Evolutionary conservation across 2,113 vertebrate species (phyloP), one percentile per base, ranked within the genome.

Genomic region (Psittacus erithacus): DNA sequence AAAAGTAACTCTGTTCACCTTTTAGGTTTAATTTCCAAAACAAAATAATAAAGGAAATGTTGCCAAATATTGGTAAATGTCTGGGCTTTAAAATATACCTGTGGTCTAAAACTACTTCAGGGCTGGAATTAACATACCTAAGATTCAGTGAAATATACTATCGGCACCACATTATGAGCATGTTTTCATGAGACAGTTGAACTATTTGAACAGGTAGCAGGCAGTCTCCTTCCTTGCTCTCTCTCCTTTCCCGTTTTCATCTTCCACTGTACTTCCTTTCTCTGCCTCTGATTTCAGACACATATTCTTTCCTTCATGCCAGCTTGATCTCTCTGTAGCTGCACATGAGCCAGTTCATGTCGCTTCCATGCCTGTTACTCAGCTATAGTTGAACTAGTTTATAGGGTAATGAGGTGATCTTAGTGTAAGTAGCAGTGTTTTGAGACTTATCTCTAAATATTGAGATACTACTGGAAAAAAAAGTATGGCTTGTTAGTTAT

Each of bases 321-420:
- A 80, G 12, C 20, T 69, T 1, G 0, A 6, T 20, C 57, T 60
- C 68, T n/a, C 31, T 1, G 0, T 31, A 10, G 6, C 11, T 67
- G 12, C n/a, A 41, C 0, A 38, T 11, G 3, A 70, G n/a, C 16
- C 25, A 46, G 62, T 55, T 68, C 35, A 39, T 14, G 13, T 47
- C 35, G 12, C 25, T 76, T 19, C 9, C 44, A 22, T 62, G 38
- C 6, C n/a, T 55, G 11, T 28, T 76, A 44, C 19, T 41, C 68
- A 39, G 2, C 39, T 25, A 10, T 2, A 52, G 33, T 13, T 87
- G 35, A 74, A 64, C 9, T 31, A 63, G 31, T 10, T 63, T 65
- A 53, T 3, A 38, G 24, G 15, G 43, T 78, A 46, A 38, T n/a
- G 17, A 31, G 53, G 13, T 15, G 25, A 82, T 38, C 7, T 46